A percentile compares a stretch with the other conserved stretches of the same genome.
Conservation (phyloP, 2,888 invertebrate genomes). For the Alentia gelatinosa region DNA sequence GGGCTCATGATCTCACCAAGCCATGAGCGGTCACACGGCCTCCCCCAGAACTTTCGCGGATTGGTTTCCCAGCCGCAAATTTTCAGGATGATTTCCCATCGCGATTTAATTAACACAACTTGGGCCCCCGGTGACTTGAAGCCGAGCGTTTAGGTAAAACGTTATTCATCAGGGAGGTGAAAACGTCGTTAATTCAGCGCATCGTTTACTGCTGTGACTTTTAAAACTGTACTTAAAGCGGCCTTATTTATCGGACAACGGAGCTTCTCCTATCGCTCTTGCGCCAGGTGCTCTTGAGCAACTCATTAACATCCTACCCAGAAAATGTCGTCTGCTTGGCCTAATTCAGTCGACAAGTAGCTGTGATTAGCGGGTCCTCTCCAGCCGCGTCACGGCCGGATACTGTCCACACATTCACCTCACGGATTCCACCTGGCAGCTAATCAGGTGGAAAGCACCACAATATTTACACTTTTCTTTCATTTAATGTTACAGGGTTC, state of each 20-base stretch:
- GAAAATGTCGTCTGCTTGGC: too few species aligned
- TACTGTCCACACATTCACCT: too few species aligned
- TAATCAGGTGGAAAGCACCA: too few species aligned
- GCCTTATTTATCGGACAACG: neutral
- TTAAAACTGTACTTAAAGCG: too few species aligned
- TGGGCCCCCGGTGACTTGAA: neutral
- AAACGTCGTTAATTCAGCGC: neutral
- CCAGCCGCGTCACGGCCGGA: too few species aligned
- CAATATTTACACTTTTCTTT: too few species aligned
- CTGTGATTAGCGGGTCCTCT: too few species aligned
- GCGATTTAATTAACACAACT: neutral
- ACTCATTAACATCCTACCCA: neutral
- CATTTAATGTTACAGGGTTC: too few species aligned
- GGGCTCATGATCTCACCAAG: neutral
- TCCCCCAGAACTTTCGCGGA: neutral
- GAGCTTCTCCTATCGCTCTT: neutral
- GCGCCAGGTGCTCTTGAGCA: neutral
- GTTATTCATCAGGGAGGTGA: neutral
- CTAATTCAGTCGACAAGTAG: too few species aligned
- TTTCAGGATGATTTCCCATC: neutral
- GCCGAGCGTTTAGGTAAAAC: neutral
- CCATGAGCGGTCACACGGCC: neutral
- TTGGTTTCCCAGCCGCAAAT: neutral
- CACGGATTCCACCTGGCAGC: too few species aligned
- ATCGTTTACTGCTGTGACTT: neutral